Percentiles rank a stretch among this genome's conserved stretches.
Conservation (phyloP, 2,113 vertebrate species). For the Phaetusa simplex region DNA sequence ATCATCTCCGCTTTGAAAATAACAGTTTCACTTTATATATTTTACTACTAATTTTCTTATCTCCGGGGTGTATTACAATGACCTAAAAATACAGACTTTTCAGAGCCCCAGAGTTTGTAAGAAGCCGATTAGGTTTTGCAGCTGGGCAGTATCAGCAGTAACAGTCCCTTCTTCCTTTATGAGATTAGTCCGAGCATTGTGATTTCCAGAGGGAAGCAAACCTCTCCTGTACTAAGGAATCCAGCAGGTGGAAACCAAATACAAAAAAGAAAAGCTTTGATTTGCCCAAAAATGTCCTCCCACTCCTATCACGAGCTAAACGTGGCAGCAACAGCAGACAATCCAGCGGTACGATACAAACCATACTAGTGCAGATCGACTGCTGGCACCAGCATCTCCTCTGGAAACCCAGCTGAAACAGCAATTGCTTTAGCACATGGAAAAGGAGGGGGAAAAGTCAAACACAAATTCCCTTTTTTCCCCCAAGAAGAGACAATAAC, state of each 20-base stretch:
- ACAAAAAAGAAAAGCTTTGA: not conserved
- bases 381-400: not conserved
- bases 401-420: not conserved
- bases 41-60: not conserved
- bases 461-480: not conserved
- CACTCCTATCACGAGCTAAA: not conserved
- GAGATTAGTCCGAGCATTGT: not conserved
- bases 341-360: not conserved
- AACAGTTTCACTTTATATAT: not conserved
- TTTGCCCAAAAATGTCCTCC: not conserved
- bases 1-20: not conserved
- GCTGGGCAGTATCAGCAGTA: not conserved
- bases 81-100: not conserved
- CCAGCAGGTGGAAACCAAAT: not conserved
- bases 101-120: not conserved
- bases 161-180: not conserved
- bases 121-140: not conserved
- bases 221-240: not conserved
- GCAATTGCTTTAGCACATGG: not conserved
- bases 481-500: not conserved
- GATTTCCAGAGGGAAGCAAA: conserved; percentile 27
- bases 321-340: not conserved
- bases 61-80: not conserved
- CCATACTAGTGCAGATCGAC: not conserved
- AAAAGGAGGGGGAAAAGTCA: not conserved